Conservation (phyloP, 2,113 vertebrate genomes). For the Prunella fulvescens region DNA sequence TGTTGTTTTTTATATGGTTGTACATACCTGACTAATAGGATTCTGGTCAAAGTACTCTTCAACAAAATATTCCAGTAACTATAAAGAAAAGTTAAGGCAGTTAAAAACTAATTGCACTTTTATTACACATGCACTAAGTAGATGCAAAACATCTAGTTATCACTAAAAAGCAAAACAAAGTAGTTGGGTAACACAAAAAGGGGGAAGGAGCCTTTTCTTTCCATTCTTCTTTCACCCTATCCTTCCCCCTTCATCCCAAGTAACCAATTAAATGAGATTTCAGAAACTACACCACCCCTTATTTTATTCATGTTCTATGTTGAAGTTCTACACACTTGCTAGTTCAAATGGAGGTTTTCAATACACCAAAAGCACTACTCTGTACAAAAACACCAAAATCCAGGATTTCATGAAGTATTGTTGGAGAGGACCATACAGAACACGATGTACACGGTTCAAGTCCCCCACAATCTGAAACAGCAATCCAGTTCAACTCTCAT, state of each 20-base stretch:
- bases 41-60: constrained; percentile 99
- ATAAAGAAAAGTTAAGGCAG: neutral
- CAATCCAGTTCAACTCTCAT: neutral
- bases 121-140: neutral
- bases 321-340: neutral
- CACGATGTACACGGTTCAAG: neutral
- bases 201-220: neutral
- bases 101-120: neutral
- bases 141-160: neutral
- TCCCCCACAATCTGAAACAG: neutral
- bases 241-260: neutral
- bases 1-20: neutral
- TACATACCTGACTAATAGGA: constrained; percentile 94
- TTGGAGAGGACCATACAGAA: neutral
- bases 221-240: neutral
- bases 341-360: neutral
- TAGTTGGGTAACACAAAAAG: neutral
- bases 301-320: neutral
- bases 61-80: constrained; percentile 93
- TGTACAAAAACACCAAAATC: neutral
- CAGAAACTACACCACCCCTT: neutral
- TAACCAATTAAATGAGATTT: neutral
- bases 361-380: neutral
- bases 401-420: neutral
- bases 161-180: neutral